These are phyloP conservation scores for Cyphotilapia sp. DNA, from an alignment of 2,113 vertebrate genomes.

Conservation along the genomic window DNA sequence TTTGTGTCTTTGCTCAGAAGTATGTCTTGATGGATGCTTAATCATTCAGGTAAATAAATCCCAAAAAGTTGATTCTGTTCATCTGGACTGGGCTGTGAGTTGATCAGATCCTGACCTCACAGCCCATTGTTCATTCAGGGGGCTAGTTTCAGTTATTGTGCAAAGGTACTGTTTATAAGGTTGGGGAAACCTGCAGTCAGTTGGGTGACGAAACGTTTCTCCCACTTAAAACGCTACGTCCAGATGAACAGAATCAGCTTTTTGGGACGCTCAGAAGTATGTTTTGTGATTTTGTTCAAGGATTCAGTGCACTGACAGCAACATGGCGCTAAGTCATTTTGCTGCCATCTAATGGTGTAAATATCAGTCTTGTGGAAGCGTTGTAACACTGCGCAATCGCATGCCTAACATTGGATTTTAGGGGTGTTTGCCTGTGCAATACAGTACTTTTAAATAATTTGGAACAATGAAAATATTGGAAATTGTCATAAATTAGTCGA, in stretches of 20 bases:
- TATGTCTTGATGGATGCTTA: neutral
- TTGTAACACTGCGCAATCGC: neutral
- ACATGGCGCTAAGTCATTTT: neutral
- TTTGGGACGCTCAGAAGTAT: neutral
- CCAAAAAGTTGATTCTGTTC: neutral
- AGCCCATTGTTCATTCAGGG: neutral
- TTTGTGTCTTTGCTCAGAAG: neutral
- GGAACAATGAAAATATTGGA: neutral
- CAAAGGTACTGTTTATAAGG: neutral
- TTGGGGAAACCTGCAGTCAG: neutral
- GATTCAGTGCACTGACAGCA: neutral
- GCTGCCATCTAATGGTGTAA: constrained; percentile 20
- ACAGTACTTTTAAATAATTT: neutral
- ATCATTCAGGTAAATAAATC: neutral
- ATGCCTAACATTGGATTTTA: neutral
- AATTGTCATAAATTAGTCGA: neutral
- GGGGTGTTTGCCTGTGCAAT: neutral
- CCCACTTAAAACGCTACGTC: neutral
- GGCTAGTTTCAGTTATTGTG: neutral
- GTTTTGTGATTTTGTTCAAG: neutral
- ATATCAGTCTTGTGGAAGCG: neutral
- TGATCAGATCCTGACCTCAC: neutral
- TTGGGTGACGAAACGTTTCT: neutral
- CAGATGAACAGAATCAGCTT: neutral
- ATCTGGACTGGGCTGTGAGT: neutral